Evolutionary conservation across 2,797 vertebrate genomes (phyloP).

Genomic region (Podargus strigoides): DNA sequence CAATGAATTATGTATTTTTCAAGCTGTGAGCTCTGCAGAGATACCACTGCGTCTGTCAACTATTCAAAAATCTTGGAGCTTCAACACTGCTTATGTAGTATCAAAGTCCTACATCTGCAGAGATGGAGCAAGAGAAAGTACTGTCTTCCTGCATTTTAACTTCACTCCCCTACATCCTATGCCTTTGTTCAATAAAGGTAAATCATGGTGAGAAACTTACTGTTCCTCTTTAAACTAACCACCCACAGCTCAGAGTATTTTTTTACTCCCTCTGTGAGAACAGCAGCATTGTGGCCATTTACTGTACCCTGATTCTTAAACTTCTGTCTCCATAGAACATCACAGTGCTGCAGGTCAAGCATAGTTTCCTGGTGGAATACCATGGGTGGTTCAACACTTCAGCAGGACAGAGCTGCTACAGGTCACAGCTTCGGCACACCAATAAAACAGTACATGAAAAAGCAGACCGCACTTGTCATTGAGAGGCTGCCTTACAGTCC

Average conservation of each 20-base stretch:
- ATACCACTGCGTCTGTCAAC: background rate
- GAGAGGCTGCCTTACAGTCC: background rate
- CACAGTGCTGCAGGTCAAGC: background rate
- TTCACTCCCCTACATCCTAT: background rate
- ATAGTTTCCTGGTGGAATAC: background rate
- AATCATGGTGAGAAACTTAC: background rate
- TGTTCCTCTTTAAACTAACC: background rate
- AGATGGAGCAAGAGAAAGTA: background rate
- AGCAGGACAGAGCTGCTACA: background rate
- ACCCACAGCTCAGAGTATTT: background rate
- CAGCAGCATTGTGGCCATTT: background rate
- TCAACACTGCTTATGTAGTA: background rate
- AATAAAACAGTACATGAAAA: background rate
- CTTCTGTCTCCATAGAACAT: background rate
- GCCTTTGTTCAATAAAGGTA: background rate
- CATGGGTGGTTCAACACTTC: background rate
- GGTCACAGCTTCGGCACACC: background rate
- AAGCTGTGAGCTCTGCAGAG: background rate
- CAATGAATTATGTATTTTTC: background rate
- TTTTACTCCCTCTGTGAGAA: background rate
- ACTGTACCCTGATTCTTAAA: background rate
- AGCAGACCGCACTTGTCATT: background rate
- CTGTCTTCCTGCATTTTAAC: background rate
- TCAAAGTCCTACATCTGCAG: background rate
- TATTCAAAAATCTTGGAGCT: background rate